These are phyloP conservation scores for Cathartes aura DNA, from an alignment of 2,113 vertebrate genomes.

Conservation along the genomic window DNA sequence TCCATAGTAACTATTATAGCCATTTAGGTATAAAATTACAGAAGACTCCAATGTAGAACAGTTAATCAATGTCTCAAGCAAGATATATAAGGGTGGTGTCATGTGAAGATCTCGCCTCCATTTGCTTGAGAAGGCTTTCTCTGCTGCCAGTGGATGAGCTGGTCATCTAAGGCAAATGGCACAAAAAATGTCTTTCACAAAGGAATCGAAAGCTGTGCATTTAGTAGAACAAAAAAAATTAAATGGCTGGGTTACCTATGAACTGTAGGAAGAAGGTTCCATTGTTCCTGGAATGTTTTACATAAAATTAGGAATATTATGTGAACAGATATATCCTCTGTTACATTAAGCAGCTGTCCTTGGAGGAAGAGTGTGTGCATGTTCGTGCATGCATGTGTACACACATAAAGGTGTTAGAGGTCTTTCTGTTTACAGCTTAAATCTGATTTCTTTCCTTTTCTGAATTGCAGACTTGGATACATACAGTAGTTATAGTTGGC, in stretches of 20 bases:
- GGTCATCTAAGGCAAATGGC: background rate
- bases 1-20: background rate
- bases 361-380: background rate
- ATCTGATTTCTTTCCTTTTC: background rate
- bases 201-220: background rate
- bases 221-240: background rate
- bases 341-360: background rate
- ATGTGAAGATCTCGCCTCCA: background rate
- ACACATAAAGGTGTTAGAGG: background rate
- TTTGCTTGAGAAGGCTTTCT: background rate
- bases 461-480: constrained; percentile 87
- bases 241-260: background rate
- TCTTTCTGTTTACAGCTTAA: background rate
- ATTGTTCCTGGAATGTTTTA: background rate
- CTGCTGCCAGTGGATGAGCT: background rate
- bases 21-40: background rate
- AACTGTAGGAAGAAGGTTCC: background rate
- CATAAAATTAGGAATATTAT: background rate
- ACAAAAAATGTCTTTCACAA: background rate
- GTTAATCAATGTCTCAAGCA: background rate
- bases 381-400: background rate
- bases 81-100: background rate
- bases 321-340: background rate
- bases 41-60: background rate
- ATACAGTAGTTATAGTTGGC: constrained; percentile 72